Conservation (phyloP, 2,888 invertebrate genomes). For the Watsonalla cultraria region DNA sequence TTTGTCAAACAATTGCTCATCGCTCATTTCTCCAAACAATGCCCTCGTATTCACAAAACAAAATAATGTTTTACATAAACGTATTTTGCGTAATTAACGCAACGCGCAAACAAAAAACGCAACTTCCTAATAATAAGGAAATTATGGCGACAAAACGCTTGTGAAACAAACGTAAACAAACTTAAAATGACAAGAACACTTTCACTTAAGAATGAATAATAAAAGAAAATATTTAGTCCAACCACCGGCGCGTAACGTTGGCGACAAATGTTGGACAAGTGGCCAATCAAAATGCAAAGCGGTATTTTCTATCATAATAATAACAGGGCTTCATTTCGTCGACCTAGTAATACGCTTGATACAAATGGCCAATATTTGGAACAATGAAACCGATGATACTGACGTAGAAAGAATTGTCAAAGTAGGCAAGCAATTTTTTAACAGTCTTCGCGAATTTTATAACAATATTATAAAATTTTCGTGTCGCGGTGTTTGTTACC, state of each 20-base stretch:
- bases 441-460: too few relatives aligned
- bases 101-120: conserved; percentile 4
- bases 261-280: conserved; percentile 17
- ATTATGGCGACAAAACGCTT: conserved; percentile 38
- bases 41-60: neutral
- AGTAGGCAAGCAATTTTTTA: too few relatives aligned
- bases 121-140: conserved; percentile 30
- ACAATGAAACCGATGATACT: neutral
- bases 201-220: conserved; percentile 62
- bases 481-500: too few relatives aligned
- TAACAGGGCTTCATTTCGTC: neutral
- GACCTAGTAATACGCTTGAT: neutral
- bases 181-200: conserved; percentile 58
- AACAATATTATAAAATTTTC: too few relatives aligned
- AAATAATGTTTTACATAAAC: conserved; percentile 10
- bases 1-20: neutral
- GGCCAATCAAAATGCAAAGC: conserved; percentile 32
- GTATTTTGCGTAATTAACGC: conserved; percentile 7
- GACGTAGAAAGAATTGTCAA: too few relatives aligned
- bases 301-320: conserved; percentile 12
- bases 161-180: conserved; percentile 54
- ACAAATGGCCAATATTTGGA: neutral
- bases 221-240: conserved; percentile 40
- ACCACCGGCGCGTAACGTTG: conserved; percentile 37
- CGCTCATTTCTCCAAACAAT: neutral